phyloP scores from a whole-genome alignment of 2,113 vertebrate species.

The Symphodus melops region DNA sequence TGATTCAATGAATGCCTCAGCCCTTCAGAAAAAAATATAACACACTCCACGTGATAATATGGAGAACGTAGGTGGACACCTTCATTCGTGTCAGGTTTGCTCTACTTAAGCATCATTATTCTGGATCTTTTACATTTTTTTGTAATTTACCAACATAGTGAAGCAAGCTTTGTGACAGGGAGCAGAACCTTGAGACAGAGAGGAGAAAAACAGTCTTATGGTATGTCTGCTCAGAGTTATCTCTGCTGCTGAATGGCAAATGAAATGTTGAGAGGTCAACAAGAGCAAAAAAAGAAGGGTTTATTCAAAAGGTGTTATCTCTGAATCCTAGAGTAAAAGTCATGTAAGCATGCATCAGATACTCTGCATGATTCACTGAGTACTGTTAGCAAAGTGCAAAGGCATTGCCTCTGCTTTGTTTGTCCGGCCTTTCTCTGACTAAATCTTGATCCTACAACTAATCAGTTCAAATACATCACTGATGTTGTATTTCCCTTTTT shows the following conservation, averaged over 20 bases:
- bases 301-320: background rate
- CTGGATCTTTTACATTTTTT: background rate
- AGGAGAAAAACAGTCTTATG: background rate
- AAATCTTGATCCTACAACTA: no score
- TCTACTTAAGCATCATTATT: background rate
- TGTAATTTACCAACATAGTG: background rate
- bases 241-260: background rate
- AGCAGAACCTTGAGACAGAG: background rate
- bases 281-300: background rate
- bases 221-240: background rate
- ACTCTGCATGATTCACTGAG: no score
- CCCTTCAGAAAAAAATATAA: background rate
- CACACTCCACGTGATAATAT: background rate
- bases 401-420: no score
- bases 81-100: background rate
- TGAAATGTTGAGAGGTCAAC: background rate
- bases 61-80: background rate
- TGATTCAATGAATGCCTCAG: constrained; percentile 1
- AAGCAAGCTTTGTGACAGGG: background rate
- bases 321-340: background rate
- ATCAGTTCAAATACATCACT: no score
- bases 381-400: no score
- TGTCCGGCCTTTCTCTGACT: no score
- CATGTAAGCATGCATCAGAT: background rate
- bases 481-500: no score